Evolutionary conservation across 2,113 vertebrate genomes (phyloP).

Genomic region (Chaetodon auriga): DNA sequence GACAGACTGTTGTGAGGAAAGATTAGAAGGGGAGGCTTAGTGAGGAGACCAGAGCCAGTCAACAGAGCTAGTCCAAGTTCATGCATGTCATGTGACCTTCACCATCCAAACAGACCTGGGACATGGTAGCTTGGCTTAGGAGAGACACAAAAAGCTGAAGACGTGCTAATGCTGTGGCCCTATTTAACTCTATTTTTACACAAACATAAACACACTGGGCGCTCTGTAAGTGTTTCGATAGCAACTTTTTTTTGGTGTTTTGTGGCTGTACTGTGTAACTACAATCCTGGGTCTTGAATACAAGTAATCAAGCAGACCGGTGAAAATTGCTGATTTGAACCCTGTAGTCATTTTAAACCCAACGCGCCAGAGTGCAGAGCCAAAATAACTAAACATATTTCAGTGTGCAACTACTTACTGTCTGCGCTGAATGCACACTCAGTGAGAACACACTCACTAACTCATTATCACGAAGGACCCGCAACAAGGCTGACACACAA

Average conservation of each 20-base stretch:
- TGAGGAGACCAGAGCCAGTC: slow-evolving; percentile 36
- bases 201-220: neutral
- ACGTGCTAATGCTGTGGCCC: neutral
- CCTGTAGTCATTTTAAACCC: neutral
- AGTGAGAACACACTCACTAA: slow-evolving; percentile 14
- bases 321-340: neutral
- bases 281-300: neutral
- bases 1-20: slow-evolving; percentile 38
- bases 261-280: too few relatives aligned
- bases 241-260: too few relatives aligned
- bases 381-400: slow-evolving; percentile 12
- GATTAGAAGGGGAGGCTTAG: slow-evolving; percentile 55
- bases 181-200: neutral
- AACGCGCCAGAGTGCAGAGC: neutral
- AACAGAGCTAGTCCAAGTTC: slow-evolving; percentile 10
- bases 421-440: neutral
- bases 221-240: too few relatives aligned
- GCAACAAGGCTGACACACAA: slow-evolving; percentile 32
- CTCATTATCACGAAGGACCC: slow-evolving; percentile 6
- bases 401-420: neutral
- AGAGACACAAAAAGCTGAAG: neutral
- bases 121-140: neutral
- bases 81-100: slow-evolving; percentile 25
- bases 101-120: neutral
- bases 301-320: neutral